Conservation (phyloP, 2,113 vertebrate genomes). For the Lipotes vexillifer region DNA sequence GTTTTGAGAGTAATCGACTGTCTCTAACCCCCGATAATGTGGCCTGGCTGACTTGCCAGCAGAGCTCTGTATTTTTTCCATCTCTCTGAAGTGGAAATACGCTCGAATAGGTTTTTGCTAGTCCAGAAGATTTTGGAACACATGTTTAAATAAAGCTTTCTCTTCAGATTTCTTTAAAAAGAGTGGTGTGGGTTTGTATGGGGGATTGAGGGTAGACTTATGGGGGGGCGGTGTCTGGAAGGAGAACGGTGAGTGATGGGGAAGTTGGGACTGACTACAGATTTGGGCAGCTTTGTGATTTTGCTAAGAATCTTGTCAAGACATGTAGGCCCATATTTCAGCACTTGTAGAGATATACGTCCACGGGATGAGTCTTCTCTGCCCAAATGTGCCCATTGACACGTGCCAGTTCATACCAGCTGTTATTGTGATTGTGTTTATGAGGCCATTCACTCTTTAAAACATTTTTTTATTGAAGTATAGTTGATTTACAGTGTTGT, state of each 20-base stretch:
- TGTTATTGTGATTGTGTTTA: background rate
- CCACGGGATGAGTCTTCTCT: background rate
- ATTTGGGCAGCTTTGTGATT: background rate
- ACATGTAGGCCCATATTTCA: background rate
- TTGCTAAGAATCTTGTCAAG: slow-evolving; percentile 22
- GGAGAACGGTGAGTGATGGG: background rate
- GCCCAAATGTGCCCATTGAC: background rate
- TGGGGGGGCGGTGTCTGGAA: background rate
- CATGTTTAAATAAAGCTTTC: slow-evolving; percentile 31
- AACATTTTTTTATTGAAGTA: background rate
- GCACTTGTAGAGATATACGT: background rate
- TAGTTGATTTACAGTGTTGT: background rate
- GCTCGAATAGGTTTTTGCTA: background rate
- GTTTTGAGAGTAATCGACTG: background rate
- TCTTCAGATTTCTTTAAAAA: background rate
- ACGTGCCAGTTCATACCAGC: background rate
- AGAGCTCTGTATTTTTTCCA: background rate
- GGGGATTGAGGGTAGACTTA: background rate
- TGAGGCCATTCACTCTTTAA: background rate
- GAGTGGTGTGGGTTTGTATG: background rate
- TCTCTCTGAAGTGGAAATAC: slow-evolving; percentile 6
- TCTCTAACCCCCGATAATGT: background rate
- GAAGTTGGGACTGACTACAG: background rate
- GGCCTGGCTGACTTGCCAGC: background rate
- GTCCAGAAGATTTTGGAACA: background rate